phyloP scores from a whole-genome alignment of 2,113 vertebrate species.

The Chascanopsetta lugubris region DNA sequence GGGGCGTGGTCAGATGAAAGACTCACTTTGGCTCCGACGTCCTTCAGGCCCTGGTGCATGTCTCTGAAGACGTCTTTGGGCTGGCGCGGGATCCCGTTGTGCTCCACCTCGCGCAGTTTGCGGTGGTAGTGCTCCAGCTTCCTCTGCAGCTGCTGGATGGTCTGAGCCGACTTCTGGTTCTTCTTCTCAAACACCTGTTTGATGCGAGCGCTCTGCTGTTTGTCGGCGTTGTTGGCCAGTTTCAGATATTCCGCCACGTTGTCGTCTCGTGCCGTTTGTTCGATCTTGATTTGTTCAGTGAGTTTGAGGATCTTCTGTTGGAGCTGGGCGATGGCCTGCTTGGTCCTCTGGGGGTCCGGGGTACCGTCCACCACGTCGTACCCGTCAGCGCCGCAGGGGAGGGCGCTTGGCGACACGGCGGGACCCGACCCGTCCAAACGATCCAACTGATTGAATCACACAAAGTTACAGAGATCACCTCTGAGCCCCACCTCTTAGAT shows the following conservation, averaged over 20 bases:
- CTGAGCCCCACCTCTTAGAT: too few relatives aligned
- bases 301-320: conserved; percentile 98
- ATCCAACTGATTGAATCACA: conserved; percentile 80
- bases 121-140: conserved; percentile 95
- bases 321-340: conserved; percentile 94
- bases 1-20: background rate
- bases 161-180: conserved; percentile 96
- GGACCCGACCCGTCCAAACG: conserved; percentile 83
- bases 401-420: conserved; percentile 89
- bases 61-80: conserved; percentile 96
- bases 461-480: background rate
- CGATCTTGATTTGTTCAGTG: conserved; percentile 97
- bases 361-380: conserved; percentile 89
- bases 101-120: conserved; percentile 94
- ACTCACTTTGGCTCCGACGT: conserved; percentile 93
- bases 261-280: conserved; percentile 95
- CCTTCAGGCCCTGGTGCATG: conserved; percentile 97
- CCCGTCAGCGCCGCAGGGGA: conserved; percentile 89
- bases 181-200: conserved; percentile 99
- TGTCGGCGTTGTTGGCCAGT: conserved; percentile 94
- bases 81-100: conserved; percentile 94
- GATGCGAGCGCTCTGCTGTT: conserved; percentile 96
- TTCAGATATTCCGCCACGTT: conserved; percentile 98
- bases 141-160: conserved; percentile 94
- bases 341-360: conserved; percentile 95